phyloP scores from a whole-genome alignment of 1,140 invertebrate species.

The Myzus persicae region DNA sequence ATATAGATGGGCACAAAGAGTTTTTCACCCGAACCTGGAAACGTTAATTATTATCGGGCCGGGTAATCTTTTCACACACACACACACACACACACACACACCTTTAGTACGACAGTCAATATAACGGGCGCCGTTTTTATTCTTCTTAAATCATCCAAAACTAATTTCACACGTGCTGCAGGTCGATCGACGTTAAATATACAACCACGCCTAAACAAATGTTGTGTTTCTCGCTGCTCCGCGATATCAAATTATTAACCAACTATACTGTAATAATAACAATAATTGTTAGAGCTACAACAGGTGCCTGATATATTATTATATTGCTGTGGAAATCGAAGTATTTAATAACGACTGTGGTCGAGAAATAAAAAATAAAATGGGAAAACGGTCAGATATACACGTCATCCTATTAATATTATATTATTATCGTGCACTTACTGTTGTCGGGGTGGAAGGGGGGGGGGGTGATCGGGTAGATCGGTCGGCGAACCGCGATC shows the following conservation, averaged over 20 bases:
- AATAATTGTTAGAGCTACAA: too few species aligned
- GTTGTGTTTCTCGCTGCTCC: not conserved
- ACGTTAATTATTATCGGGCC: not conserved
- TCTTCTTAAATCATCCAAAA: conserved; percentile 16
- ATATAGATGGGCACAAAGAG: not conserved
- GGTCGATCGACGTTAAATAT: not conserved
- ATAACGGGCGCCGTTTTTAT: not conserved
- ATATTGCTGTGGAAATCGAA: not conserved
- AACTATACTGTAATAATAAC: not conserved
- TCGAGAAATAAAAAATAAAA: not conserved
- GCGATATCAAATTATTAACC: not conserved
- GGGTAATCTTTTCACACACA: not conserved
- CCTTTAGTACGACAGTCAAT: not conserved
- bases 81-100: not conserved
- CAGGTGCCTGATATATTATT: not conserved
- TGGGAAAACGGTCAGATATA: not conserved
- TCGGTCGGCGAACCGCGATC: not conserved
- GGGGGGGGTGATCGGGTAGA: not conserved
- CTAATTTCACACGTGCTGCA: conserved; percentile 13
- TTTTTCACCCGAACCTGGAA: conserved; percentile 23
- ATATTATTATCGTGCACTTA: not conserved
- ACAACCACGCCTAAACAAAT: not conserved
- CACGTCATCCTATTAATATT: not conserved
- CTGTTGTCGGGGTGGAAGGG: too few species aligned
- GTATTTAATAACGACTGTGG: not conserved